A percentile compares a stretch with the other conserved stretches of the same genome.
Evolutionary conservation across 2,797 vertebrate genomes (phyloP).

Genomic region (Anisognathus igniventris): DNA sequence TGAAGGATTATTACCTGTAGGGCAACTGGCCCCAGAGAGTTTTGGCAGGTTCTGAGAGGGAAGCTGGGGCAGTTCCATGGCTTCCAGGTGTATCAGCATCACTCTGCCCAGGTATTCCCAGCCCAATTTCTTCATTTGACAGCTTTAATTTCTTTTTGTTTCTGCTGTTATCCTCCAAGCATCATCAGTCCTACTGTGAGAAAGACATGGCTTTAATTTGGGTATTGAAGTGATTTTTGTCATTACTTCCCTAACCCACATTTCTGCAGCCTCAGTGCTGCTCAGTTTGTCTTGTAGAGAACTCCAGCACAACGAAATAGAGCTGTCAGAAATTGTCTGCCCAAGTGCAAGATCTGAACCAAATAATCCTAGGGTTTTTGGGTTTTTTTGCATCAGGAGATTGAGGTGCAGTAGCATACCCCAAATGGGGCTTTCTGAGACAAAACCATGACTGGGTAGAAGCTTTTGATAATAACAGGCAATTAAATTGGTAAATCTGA

Average conservation of each 20-base stretch:
- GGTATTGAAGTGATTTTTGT: neutral
- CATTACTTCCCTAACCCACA: neutral
- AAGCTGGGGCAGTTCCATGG: neutral
- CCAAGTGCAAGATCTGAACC: neutral
- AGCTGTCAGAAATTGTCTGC: neutral
- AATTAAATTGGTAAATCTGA: conserved; percentile 42
- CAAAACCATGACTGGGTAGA: neutral
- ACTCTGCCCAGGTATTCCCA: neutral
- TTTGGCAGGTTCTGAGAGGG: neutral
- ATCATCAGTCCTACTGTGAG: neutral
- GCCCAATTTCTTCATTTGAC: neutral
- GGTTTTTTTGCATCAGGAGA: neutral
- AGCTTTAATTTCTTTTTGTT: conserved; percentile 38
- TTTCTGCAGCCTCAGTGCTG: neutral
- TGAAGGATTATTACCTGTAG: conserved; percentile 31
- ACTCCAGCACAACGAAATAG: neutral
- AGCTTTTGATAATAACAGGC: conserved; percentile 42
- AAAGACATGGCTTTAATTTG: neutral
- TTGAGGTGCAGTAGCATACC: neutral
- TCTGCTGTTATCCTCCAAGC: neutral
- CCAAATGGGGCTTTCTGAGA: neutral
- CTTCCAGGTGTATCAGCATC: neutral
- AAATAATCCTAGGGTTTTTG: neutral
- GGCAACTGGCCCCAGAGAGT: neutral
- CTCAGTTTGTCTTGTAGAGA: neutral